Evolutionary conservation across 37 sponge, comb jelly and placozoan genomes (phyloP).

Genomic region (Bolinopsis microptera): DNA sequence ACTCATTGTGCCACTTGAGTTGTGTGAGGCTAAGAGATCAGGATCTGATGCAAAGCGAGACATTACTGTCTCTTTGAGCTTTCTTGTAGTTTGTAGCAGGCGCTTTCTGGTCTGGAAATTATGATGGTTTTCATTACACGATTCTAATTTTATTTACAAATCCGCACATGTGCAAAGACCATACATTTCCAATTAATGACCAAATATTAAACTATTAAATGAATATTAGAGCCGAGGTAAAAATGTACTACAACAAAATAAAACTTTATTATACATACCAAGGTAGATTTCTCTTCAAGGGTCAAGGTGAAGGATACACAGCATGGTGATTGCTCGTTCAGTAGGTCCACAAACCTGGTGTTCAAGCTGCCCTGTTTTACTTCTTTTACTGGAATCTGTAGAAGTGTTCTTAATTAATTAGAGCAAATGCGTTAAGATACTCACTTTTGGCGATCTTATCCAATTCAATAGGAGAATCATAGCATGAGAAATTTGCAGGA

Average conservation of each 20-base stretch:
- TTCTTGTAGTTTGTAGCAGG: background rate
- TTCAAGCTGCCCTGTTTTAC: background rate
- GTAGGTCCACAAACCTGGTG: background rate
- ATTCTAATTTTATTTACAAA: background rate
- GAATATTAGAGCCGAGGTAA: no score
- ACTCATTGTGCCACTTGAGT: background rate
- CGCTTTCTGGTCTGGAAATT: conserved; percentile 17
- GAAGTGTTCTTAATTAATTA: no score
- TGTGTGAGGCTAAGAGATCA: background rate
- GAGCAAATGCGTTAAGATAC: no score
- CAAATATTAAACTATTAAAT: no score
- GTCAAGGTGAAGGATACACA: background rate
- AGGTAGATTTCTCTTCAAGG: background rate
- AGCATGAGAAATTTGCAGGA: no score
- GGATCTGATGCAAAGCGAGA: conserved; percentile 19
- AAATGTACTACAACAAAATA: no score
- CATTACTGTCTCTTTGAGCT: background rate
- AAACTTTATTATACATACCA: background rate
- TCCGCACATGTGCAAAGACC: background rate
- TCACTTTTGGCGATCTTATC: no score
- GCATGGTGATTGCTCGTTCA: background rate
- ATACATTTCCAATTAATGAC: no score
- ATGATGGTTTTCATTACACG: background rate
- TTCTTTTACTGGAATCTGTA: background rate
- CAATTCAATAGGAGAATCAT: no score